Conservation (phyloP, 2,113 vertebrate species). For the Loxodonta africana region DNA sequence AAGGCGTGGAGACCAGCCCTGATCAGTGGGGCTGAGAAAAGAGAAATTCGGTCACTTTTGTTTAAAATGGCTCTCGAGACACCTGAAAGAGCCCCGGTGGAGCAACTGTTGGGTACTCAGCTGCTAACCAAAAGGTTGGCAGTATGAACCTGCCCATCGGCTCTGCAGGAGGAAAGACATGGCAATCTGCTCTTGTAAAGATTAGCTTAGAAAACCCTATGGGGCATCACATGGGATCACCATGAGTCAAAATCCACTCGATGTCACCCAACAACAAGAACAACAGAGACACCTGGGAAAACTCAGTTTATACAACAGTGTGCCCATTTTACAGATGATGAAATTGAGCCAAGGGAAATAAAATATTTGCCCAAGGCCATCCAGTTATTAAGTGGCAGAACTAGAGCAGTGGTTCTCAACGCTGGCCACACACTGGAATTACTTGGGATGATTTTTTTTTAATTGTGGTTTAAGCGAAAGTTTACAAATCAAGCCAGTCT, state of each 20-base stretch:
- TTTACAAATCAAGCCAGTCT: no score
- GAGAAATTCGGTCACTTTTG: background rate
- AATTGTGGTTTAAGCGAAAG: no score
- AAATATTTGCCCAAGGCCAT: background rate
- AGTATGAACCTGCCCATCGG: no score
- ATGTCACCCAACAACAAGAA: background rate
- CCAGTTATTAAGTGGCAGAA: background rate
- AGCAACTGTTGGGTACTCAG: background rate
- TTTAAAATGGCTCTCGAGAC: background rate
- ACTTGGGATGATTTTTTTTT: background rate
- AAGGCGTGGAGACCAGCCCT: background rate
- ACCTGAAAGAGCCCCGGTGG: background rate
- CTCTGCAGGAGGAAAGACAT: no score
- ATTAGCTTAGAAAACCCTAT: background rate
- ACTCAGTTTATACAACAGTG: background rate
- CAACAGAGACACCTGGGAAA: background rate
- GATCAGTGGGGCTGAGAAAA: background rate
- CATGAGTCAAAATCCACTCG: background rate
- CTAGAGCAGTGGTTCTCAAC: background rate
- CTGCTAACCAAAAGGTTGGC: no score
- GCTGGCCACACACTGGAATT: background rate
- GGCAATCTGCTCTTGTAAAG: no score
- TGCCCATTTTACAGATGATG: background rate
- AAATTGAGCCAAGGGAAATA: background rate
- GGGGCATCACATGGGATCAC: background rate